Percentiles rank a stretch among this genome's conserved stretches.
Evolutionary conservation across 2,797 vertebrate genomes (phyloP).

Genomic region (Micrastur ruficollis): DNA sequence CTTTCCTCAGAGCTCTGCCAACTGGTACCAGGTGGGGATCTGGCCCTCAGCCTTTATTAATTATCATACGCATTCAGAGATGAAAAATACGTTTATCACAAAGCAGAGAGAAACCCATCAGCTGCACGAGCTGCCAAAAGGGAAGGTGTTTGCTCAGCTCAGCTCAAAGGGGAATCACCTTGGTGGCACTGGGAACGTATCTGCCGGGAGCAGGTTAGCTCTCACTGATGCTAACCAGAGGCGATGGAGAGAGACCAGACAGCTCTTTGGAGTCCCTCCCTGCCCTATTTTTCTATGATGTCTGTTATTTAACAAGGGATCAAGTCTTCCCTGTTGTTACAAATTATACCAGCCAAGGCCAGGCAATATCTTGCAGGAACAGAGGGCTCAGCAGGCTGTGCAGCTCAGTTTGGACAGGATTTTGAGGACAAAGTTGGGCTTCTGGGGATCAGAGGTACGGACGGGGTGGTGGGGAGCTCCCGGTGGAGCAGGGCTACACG

Average conservation of each 20-base stretch:
- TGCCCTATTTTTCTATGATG: constrained; percentile 1
- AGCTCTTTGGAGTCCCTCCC: background rate
- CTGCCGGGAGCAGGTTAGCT: background rate
- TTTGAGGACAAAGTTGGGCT: background rate
- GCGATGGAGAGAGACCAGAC: background rate
- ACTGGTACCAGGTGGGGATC: background rate
- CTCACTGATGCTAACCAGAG: background rate
- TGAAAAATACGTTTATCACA: background rate
- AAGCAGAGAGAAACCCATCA: background rate
- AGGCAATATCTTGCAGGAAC: background rate
- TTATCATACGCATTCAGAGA: background rate
- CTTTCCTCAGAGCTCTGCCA: background rate
- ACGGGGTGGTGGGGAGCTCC: background rate
- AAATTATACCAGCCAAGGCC: background rate
- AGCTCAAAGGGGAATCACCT: background rate
- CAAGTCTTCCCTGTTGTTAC: background rate
- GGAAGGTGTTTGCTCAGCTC: background rate
- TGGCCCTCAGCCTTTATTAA: constrained; percentile 7
- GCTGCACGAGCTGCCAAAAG: background rate
- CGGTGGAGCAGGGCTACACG: fast-evolving
- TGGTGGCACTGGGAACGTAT: background rate
- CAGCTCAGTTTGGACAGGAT: background rate
- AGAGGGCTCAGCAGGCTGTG: background rate
- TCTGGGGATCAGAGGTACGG: background rate
- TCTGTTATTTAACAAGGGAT: background rate